These are phyloP conservation scores for Chloroceryle amazona DNA, from an alignment of 2,797 vertebrate species.

Conservation along the genomic window DNA sequence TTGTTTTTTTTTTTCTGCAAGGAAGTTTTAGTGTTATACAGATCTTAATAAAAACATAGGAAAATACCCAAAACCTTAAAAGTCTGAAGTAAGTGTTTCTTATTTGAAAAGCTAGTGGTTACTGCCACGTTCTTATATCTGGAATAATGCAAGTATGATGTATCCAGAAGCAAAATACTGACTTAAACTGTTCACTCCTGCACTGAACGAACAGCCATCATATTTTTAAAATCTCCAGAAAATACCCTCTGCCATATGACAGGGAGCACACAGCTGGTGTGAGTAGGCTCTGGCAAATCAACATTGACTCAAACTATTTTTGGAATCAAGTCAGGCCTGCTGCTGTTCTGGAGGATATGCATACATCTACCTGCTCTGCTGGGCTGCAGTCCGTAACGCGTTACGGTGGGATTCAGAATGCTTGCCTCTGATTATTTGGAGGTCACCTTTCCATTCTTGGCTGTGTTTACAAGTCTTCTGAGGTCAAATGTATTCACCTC, in stretches of 20 bases:
- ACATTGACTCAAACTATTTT: constrained; percentile 59
- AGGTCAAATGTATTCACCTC: not conserved
- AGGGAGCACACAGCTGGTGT: constrained; percentile 42
- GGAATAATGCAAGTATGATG: not conserved
- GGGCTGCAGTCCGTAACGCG: not conserved
- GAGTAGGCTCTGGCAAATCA: constrained; percentile 63
- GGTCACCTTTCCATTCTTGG: constrained; percentile 11
- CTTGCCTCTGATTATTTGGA: constrained; percentile 11
- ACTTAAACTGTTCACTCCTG: constrained; percentile 4
- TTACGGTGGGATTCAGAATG: not conserved
- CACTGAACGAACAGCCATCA: constrained; percentile 9
- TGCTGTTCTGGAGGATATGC: constrained; percentile 45
- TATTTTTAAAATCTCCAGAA: constrained; percentile 16
- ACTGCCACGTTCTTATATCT: not conserved
- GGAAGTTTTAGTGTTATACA: not conserved
- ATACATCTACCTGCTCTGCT: constrained; percentile 35
- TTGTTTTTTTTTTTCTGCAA: not conserved
- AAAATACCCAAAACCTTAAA: constrained; percentile 27
- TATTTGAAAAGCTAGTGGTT: not conserved
- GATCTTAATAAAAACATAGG: not conserved
- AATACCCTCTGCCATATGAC: not conserved
- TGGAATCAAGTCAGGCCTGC: constrained; percentile 54
- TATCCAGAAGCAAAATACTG: constrained; percentile 24
- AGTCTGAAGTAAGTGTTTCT: not conserved
- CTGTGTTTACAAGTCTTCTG: not conserved